These are phyloP conservation scores for Zosterops borbonicus DNA, from an alignment of 2,113 vertebrate genomes.

Conservation along the genomic window DNA sequence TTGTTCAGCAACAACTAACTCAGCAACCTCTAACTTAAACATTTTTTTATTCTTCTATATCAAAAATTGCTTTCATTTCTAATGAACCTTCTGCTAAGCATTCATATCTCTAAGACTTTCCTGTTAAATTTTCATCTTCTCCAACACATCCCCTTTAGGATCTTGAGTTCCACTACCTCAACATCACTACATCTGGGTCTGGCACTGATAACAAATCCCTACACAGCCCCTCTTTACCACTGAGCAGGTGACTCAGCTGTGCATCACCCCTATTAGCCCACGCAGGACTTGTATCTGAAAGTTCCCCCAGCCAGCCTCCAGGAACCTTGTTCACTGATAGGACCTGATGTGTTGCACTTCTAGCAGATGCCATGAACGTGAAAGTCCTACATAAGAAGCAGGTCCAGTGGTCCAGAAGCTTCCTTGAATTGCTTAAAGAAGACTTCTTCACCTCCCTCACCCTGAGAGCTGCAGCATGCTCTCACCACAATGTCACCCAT, in stretches of 20 bases:
- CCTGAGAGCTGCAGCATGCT: not conserved
- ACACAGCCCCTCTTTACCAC: not conserved
- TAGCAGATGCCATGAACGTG: rapidly evolving
- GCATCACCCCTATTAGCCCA: rapidly evolving
- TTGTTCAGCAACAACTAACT: too few species aligned
- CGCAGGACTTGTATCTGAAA: not conserved
- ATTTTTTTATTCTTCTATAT: too few species aligned
- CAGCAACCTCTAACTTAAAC: too few species aligned
- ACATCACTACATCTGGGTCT: not conserved
- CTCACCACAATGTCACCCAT: not conserved
- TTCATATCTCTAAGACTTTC: too few species aligned
- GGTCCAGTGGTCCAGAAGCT: not conserved
- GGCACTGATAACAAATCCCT: not conserved
- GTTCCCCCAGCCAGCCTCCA: not conserved
- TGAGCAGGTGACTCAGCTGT: not conserved
- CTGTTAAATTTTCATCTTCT: too few species aligned
- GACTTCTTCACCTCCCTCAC: not conserved
- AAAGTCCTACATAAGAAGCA: not conserved
- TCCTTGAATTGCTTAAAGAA: not conserved
- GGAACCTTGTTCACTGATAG: not conserved
- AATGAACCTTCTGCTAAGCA: too few species aligned
- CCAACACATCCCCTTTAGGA: not conserved
- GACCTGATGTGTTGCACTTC: not conserved
- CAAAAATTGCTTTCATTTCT: too few species aligned
- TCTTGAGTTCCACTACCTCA: not conserved